A percentile compares a stretch with the other conserved stretches of the same genome.
phyloP scores from a whole-genome alignment of 2,113 vertebrate genomes.

The Etheostoma cragini region DNA sequence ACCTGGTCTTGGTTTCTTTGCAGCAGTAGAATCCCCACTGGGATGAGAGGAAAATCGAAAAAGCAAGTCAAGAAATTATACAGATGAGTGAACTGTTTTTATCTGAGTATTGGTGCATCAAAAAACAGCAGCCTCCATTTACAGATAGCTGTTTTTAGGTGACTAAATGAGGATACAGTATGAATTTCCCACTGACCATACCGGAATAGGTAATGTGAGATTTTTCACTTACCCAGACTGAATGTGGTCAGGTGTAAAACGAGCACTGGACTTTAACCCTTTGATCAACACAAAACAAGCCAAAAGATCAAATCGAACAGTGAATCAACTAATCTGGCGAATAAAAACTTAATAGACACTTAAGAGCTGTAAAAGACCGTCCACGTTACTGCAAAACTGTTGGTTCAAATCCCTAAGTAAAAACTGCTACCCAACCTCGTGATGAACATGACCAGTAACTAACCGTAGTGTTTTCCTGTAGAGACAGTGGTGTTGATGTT shows the following conservation, averaged over 20 bases:
- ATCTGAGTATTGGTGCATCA: neutral
- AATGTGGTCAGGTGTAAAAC: conserved; percentile 74
- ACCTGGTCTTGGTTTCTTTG: conserved; percentile 86
- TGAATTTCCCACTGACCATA: neutral
- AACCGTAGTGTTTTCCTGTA: conserved; percentile 19
- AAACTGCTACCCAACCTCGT: neutral
- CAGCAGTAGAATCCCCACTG: conserved; percentile 71
- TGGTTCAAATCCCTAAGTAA: neutral
- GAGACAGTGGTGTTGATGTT: conserved; percentile 55
- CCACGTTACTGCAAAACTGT: neutral
- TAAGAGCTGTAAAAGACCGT: neutral
- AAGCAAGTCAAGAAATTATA: neutral
- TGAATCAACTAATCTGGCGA: neutral
- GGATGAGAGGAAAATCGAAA: conserved; percentile 11
- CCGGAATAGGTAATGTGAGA: neutral
- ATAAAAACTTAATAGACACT: neutral
- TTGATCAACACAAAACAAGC: conserved; percentile 54
- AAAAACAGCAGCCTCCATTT: neutral
- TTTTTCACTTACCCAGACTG: conserved; percentile 76
- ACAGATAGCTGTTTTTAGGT: neutral
- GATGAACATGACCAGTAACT: conserved; percentile 16
- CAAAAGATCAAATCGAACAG: neutral
- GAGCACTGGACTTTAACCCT: conserved; percentile 79
- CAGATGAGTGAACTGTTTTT: neutral
- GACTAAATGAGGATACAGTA: neutral